phyloP scores from a whole-genome alignment of 2,888 invertebrate species.

The Ptilodon capucinus region DNA sequence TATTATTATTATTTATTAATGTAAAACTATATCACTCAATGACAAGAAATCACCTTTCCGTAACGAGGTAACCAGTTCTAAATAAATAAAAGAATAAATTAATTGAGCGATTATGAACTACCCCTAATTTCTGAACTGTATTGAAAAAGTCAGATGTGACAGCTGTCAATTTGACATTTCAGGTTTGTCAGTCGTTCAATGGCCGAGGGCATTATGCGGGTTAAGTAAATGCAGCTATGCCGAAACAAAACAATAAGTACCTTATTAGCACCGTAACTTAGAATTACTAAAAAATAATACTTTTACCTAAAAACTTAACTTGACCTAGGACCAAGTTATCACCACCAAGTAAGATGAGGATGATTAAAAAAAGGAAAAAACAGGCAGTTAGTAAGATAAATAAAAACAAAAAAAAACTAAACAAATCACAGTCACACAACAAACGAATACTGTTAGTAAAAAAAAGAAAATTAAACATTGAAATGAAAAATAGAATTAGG shows the following conservation, averaged over 20 bases:
- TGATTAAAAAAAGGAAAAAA: slow-evolving; percentile 40
- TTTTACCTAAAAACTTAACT: slow-evolving; percentile 32
- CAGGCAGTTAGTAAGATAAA: slow-evolving; percentile 65
- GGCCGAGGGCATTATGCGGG: slow-evolving; percentile 46
- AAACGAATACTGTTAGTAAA: slow-evolving; percentile 59
- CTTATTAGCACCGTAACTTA: slow-evolving; percentile 50
- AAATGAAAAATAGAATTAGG: slow-evolving; percentile 29
- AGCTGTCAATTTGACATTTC: slow-evolving; percentile 65
- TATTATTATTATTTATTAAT: slow-evolving; percentile 31
- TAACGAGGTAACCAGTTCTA: slow-evolving; percentile 49
- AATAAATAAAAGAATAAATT: slow-evolving; percentile 45
- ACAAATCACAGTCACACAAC: slow-evolving; percentile 57
- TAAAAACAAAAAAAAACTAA: slow-evolving; percentile 51
- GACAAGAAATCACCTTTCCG: slow-evolving; percentile 66
- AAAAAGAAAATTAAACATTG: slow-evolving; percentile 38
- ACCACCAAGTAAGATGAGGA: slow-evolving; percentile 59
- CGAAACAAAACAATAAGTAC: slow-evolving; percentile 55
- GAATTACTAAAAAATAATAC: slow-evolving; percentile 25
- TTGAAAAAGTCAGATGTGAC: slow-evolving; percentile 64
- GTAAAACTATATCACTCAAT: slow-evolving; percentile 67
- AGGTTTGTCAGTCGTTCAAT: slow-evolving; percentile 45
- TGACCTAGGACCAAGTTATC: slow-evolving; percentile 71
- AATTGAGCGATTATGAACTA: slow-evolving; percentile 31
- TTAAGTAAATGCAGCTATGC: slow-evolving; percentile 35
- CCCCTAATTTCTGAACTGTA: slow-evolving; percentile 45